These are phyloP conservation scores for Netelia virgata DNA, from an alignment of 2,888 invertebrate genomes.

Conservation along the genomic window DNA sequence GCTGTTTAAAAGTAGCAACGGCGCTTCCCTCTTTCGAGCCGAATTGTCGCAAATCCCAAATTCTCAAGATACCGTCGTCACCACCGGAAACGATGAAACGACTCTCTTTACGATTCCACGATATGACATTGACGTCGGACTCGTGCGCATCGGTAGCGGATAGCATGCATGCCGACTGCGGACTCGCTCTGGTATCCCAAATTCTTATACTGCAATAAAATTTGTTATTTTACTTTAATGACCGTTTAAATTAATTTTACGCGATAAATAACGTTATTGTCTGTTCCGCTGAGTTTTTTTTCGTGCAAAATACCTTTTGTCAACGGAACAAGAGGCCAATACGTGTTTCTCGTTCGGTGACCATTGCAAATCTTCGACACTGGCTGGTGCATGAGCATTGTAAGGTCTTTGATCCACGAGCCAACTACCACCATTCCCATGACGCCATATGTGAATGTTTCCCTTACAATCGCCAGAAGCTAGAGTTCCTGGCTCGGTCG, in stretches of 20 bases:
- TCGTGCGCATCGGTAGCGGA: slow-evolving; percentile 94
- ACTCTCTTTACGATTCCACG: slow-evolving; percentile 97
- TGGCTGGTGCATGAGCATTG: slow-evolving; percentile 93
- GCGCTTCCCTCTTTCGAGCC: slow-evolving; percentile 89
- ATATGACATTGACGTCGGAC: slow-evolving; percentile 98
- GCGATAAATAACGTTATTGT: not conserved
- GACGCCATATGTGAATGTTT: slow-evolving; percentile 97
- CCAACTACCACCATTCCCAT: slow-evolving; percentile 88
- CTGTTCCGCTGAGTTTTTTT: slow-evolving; percentile 15
- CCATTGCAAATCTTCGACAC: slow-evolving; percentile 99
- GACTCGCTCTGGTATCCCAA: slow-evolving; percentile 96
- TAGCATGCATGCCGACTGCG: slow-evolving; percentile 96
- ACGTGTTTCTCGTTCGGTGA: slow-evolving; percentile 97
- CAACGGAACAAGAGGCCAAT: slow-evolving; percentile 95
- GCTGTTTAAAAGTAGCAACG: slow-evolving; percentile 98
- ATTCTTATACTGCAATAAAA: slow-evolving; percentile 90
- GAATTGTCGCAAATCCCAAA: slow-evolving; percentile 98
- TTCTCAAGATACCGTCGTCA: slow-evolving; percentile 96
- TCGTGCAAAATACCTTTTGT: slow-evolving; percentile 87
- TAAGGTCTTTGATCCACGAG: slow-evolving; percentile 95
- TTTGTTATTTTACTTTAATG: slow-evolving; percentile 11
- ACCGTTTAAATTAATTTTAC: not conserved
- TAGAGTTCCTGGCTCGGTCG: slow-evolving; percentile 91
- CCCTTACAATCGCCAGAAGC: slow-evolving; percentile 97
- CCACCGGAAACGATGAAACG: slow-evolving; percentile 89